A percentile compares a stretch with the other conserved stretches of the same genome.
phyloP scores from a whole-genome alignment of 2,888 invertebrate genomes.

The Habrosyne pyritoides region DNA sequence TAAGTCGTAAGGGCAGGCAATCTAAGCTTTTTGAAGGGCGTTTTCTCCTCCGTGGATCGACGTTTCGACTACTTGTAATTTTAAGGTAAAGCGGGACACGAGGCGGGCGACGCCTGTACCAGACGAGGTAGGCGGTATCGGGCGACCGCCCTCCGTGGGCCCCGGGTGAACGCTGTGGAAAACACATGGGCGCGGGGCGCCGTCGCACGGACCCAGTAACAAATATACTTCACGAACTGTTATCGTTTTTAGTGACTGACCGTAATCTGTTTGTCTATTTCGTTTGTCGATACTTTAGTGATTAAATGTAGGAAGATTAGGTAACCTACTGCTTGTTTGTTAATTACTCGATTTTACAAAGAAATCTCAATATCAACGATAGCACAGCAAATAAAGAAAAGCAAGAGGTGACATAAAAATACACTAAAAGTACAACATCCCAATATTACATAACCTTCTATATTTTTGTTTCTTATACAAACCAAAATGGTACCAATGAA shows the following conservation, averaged over 20 bases:
- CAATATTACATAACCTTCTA: no score
- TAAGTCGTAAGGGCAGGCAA: slow-evolving; percentile 33
- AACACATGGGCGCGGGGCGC: slow-evolving; percentile 77
- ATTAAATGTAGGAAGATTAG: not conserved
- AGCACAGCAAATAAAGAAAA: no score
- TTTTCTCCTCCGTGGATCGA: slow-evolving; percentile 57
- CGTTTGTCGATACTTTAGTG: slow-evolving; percentile 45
- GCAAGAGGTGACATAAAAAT: no score
- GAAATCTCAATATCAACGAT: no score
- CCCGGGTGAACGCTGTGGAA: slow-evolving; percentile 73
- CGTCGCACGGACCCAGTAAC: slow-evolving; percentile 74
- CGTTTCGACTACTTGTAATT: slow-evolving; percentile 58
- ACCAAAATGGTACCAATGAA: no score
- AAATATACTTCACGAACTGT: slow-evolving; percentile 79
- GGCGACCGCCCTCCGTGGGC: slow-evolving; percentile 80
- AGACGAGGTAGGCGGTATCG: slow-evolving; percentile 82
- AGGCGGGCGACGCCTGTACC: slow-evolving; percentile 80
- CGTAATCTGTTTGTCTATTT: slow-evolving; percentile 33
- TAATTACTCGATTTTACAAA: no score
- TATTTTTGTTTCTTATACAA: no score
- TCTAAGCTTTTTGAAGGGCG: slow-evolving; percentile 58
- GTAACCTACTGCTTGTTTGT: not conserved
- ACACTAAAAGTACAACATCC: no score
- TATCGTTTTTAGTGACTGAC: slow-evolving; percentile 68
- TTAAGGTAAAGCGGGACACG: slow-evolving; percentile 77